Evolutionary conservation across 2,113 vertebrate species (phyloP), one percentile per base, ranked within the genome.

Genomic region (Paraplagusia blochii): DNA sequence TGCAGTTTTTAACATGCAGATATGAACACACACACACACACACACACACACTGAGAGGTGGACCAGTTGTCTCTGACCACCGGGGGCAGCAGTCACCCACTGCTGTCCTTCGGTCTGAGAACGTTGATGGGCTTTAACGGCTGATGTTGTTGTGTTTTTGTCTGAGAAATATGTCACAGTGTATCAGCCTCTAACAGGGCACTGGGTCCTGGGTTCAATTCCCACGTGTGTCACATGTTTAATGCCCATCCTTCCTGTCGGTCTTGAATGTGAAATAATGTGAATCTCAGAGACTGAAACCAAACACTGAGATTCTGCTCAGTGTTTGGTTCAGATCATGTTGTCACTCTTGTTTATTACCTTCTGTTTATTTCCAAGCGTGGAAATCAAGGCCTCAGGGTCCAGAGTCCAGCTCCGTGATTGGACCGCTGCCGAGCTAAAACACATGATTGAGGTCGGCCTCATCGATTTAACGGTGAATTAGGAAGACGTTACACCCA

Each of bases 381-480:
- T 6, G 17, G 45, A 51, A 51, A 79, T 66, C 58, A 18, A 56
- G 36, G 63, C 60, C 57, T 68, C 11, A 3, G 34, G 56, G 46
- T 63, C 48, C 22, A 6, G 17, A 15, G 69, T 49, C 38, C 8
- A 17, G 58, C 69, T 64, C 40, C 42, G 72, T 66, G 66, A 81
- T 66, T 29, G 48, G 74, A 78, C 63, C 65, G 74, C 62, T 72
- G 85, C 77, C 77, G n/a, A n/a, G n/a, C 78, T 83, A 73, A 51
- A 82, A 86, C 84, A 87, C 90, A 90, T 91, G 89, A 92, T 91
- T 89, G 88, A 88, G 90, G 90, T 91, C 89, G 91, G 85, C 86
- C 85, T 91, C 85, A 88, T 91, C 90, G 84, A 91, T 90, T 91
- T 91, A 87, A 87, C 88, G 84, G 84, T 85, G 82, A 92, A 90